A percentile compares a stretch with the other conserved stretches of the same genome.
These are phyloP conservation scores for Diachasmimorpha longicaudata DNA, from an alignment of 1,140 invertebrate species.

Conservation along the genomic window DNA sequence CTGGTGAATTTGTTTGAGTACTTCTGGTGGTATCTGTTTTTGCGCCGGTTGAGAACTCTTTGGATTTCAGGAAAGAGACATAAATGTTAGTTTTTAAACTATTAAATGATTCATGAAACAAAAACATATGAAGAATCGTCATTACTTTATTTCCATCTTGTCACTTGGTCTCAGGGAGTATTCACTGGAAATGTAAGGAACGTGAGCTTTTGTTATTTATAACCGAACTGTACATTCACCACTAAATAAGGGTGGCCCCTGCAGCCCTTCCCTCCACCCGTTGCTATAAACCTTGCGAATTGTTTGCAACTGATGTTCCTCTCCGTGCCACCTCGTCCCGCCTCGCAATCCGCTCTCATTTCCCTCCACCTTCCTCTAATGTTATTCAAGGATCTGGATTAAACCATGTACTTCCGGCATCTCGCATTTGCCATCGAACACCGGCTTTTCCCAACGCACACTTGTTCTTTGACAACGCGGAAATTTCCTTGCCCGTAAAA, in stretches of 20 bases:
- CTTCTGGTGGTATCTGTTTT: no score
- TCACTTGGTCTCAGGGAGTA: no score
- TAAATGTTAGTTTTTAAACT: no score
- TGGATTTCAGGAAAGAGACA: no score
- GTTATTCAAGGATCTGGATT: slow-evolving; percentile 50
- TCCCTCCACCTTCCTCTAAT: slow-evolving; percentile 41
- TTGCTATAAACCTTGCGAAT: slow-evolving; percentile 32
- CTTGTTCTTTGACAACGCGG: slow-evolving; percentile 26
- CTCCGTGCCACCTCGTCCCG: not conserved
- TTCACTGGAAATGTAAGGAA: no score
- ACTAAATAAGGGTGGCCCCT: slow-evolving; percentile 24
- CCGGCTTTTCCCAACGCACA: slow-evolving; percentile 26
- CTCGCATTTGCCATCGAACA: slow-evolving; percentile 33
- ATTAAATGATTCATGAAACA: no score
- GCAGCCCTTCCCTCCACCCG: not conserved
- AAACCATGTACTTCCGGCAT: slow-evolving; percentile 40
- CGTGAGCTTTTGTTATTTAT: slow-evolving; percentile 14
- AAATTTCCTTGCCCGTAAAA: no score
- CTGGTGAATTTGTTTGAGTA: not conserved
- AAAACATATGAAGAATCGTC: no score
- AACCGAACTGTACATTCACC: slow-evolving; percentile 11
- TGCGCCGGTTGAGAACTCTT: no score
- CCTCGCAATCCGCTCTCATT: slow-evolving; percentile 26
- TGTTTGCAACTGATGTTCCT: slow-evolving; percentile 35
- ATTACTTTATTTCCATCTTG: no score